A percentile compares a stretch with the other conserved stretches of the same genome.
phyloP scores from a whole-genome alignment of 2,113 vertebrate genomes.

The Kryptolebias marmoratus region DNA sequence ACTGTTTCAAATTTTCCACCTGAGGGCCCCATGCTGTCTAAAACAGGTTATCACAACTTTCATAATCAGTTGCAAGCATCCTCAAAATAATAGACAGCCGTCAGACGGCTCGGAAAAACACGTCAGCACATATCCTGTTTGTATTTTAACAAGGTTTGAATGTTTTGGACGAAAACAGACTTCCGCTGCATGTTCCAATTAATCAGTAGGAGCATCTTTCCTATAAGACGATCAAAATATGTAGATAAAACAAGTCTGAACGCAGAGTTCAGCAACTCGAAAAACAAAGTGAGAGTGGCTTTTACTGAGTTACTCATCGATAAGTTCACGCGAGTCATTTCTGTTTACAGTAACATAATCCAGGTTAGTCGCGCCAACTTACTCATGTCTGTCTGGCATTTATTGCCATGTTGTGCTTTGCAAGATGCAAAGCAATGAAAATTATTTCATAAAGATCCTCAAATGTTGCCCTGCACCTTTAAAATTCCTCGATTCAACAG shows the following conservation, averaged over 20 bases:
- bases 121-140: conserved; percentile 80
- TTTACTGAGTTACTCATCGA: conserved; percentile 74
- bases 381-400: conserved; percentile 71
- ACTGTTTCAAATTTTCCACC: conserved; percentile 75
- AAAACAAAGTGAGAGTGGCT: conserved; percentile 68
- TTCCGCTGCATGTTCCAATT: conserved; percentile 31
- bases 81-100: conserved; percentile 61
- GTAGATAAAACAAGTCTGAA: not conserved
- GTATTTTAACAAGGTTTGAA: conserved; percentile 56
- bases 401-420: conserved; percentile 11
- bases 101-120: conserved; percentile 73
- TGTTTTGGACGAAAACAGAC: conserved; percentile 55
- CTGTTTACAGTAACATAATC: conserved; percentile 59
- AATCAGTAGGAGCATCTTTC: conserved; percentile 58
- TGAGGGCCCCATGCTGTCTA: conserved; percentile 47
- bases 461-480: not conserved
- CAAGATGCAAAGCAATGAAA: conserved; percentile 11
- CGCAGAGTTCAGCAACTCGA: conserved; percentile 24
- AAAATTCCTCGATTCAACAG: not conserved
- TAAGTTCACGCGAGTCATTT: conserved; percentile 74
- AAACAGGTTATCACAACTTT: conserved; percentile 68
- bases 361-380: conserved; percentile 53
- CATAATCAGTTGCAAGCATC: conserved; percentile 60
- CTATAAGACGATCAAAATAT: conserved; percentile 36
- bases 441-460: conserved; percentile 6